Evolutionary conservation across 2,113 vertebrate species (phyloP).

Genomic region (Physeter macrocephalus): DNA sequence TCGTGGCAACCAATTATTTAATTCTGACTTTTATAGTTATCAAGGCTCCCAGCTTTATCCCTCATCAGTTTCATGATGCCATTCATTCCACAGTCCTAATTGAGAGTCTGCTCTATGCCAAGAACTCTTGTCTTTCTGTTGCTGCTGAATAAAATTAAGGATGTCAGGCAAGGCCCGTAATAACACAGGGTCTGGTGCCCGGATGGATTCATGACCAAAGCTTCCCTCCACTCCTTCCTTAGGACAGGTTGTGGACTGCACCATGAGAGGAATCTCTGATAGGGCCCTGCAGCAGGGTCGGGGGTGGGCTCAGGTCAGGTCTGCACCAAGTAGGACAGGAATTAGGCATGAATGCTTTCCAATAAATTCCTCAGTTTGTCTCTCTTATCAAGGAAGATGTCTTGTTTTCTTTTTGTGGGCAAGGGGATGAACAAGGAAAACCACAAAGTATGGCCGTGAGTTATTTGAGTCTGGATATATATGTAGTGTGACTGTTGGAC

Average conservation of each 20-base stretch:
- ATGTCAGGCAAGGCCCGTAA: not conserved
- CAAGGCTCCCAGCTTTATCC: not conserved
- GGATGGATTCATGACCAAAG: not conserved
- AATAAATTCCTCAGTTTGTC: not conserved
- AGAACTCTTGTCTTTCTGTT: not conserved
- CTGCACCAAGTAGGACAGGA: not conserved
- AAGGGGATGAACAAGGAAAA: not conserved
- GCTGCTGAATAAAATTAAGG: not conserved
- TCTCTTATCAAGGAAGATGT: not conserved
- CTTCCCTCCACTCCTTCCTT: not conserved
- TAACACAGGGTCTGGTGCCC: not conserved
- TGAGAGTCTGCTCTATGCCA: not conserved
- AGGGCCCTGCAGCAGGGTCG: not conserved
- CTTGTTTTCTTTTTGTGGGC: not conserved
- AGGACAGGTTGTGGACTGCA: not conserved
- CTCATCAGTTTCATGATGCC: not conserved
- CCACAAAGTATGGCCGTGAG: not conserved
- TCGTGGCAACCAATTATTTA: not conserved
- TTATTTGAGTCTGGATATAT: not conserved
- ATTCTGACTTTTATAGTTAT: not conserved
- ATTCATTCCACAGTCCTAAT: not conserved
- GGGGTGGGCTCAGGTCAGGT: not conserved
- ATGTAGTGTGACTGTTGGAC: not conserved
- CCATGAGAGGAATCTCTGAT: fast-evolving
- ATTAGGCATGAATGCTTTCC: not conserved